Base-by-base conservation (phyloP, 2,797 vertebrate genomes). In the Myotis daubentonii region DNA sequence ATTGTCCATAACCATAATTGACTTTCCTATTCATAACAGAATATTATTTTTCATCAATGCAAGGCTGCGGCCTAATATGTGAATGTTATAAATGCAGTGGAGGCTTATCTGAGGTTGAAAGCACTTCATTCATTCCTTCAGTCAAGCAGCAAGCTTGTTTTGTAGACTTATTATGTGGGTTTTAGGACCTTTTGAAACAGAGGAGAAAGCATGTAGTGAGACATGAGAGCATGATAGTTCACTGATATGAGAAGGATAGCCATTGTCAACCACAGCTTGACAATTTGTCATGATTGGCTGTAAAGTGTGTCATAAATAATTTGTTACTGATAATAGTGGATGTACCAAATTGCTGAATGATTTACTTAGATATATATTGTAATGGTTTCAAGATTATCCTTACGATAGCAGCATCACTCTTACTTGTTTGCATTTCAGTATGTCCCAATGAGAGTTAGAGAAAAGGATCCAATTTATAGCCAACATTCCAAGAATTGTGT, bases 21-120 rank as follows among this genome's bases (percentile, higher is more conserved):
- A 89, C 89, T 94, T 97, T 95, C 70, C 84, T 95, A 53, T 94
- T 96, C 1, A 16, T 89, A 96, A 97, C 38, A 89, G 96, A 95
- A 94, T 93, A 96, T 94, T 96, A 94, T 83, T 97, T 96, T 95
- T 94, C 94, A 83, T 86, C 30, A 2, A 30, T 91, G 71, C 20
- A 62, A 94, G 86, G 82, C 78, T 41, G 70, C 0, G 6, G 65
- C 91, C 89, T 91, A 93, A n/a, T 65, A 83, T 90, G 66, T 60
- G 53, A 92, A 86, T n/a, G 10, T 84, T 95, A 79, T 86, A 89
- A 96, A 87, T 47, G 22, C 79, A 93, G 49, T 41, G 17, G 85
- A 92, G 55, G 51, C 41, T 89, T 95, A 84, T 96, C 75, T 89
- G 88, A 95, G 82, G 65, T 87, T 36, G 30, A 22, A 30, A 84